Evolutionary conservation across 2,888 invertebrate genomes (phyloP), one percentile per base, ranked within the genome.

Genomic region (Brachypalpus laphriformis): DNA sequence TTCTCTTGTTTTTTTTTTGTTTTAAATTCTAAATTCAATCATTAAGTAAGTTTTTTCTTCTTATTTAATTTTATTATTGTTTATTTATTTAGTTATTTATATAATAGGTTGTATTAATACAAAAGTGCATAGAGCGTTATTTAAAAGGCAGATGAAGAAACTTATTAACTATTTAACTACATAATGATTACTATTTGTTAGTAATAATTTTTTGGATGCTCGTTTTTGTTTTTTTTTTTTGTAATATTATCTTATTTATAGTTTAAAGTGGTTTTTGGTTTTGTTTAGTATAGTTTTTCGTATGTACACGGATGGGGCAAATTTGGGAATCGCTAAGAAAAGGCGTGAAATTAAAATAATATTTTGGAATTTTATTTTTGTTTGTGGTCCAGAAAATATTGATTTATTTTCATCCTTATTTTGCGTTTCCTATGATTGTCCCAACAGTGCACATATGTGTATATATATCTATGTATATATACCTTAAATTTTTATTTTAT

Each of bases 91-190:
- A 63, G 70, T 71, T 59, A 72, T 78, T 59, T 77, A 71, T 72
- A 82, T 82, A 82, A 82, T 82, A 77, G 65, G 77, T 82, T 82
- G 72, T 77, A 77, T 82, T 82, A 82, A 78, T 82, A 82, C 78
- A 82, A 82, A 82, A 82, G 82, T 82, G 82, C 82, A 82, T 82
- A 82, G 71, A 82, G 82, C 82, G 82, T 82, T 82, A 77, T 82
- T 82, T 82, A 78, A 82, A 82, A 82, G 82, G 82, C 82, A 82
- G 72, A 82, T 78, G 72, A 77, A 77, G 77, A 82, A 82, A 82
- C 82, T 77, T 82, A 82, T 78, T 22, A 54, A 66, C 66, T 82
- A 78, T 82, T 59, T 45, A 71, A 77, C 82, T 77, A 77, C 77
- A 28, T 82, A 72, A 66, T 78, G 82, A 54, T 82, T 72, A 78